phyloP scores from a whole-genome alignment of 2,113 vertebrate genomes.

The Calyptommatus sinebrachiatus region DNA sequence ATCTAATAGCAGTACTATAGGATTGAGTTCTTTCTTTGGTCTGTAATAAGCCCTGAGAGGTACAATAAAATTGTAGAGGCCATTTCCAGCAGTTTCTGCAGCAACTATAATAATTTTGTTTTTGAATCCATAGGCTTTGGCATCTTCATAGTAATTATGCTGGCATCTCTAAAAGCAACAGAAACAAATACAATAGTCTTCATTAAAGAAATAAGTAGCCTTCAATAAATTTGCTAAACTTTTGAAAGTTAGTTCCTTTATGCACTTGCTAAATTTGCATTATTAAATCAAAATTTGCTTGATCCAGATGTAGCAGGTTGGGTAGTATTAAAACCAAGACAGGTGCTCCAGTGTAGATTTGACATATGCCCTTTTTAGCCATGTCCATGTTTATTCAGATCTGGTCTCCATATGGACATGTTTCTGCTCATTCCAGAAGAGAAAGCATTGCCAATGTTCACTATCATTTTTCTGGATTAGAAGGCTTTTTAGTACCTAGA shows the following conservation, averaged over 20 bases:
- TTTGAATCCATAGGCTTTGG: constrained; percentile 96
- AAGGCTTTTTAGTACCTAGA: no score
- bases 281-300: not conserved
- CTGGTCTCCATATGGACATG: no score
- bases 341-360: no score
- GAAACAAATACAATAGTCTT: not conserved
- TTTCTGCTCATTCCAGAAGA: no score
- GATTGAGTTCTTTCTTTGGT: constrained; percentile 93
- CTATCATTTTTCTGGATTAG: no score
- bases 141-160: constrained; percentile 93
- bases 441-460: no score
- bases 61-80: constrained; percentile 96
- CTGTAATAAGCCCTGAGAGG: constrained; percentile 96
- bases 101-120: constrained; percentile 97
- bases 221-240: not conserved
- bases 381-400: no score
- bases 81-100: constrained; percentile 95
- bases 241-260: not conserved
- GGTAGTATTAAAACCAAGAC: no score
- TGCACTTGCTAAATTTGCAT: not conserved
- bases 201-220: not conserved
- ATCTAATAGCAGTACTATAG: constrained; percentile 91
- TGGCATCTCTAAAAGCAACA: constrained; percentile 83
- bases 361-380: no score
- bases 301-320: no score